Percentiles rank a stretch among this genome's conserved stretches.
Evolutionary conservation across 2,113 vertebrate species (phyloP).

Genomic region (Blennius ocellaris): DNA sequence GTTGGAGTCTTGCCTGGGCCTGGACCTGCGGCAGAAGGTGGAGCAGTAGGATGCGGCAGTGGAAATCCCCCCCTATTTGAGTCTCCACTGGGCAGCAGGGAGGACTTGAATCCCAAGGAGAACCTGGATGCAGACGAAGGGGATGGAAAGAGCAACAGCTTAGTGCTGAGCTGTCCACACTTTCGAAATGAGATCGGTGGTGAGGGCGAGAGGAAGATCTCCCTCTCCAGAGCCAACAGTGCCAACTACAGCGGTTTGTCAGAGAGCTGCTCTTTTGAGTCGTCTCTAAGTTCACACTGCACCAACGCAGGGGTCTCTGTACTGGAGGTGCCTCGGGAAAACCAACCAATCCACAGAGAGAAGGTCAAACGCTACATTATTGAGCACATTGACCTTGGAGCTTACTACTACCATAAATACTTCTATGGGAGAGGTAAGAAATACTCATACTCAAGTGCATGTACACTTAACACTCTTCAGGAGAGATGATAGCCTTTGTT

Average conservation of each 20-base stretch:
- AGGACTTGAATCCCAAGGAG: constrained; percentile 95
- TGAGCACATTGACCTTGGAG: constrained; percentile 96
- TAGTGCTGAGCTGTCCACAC: constrained; percentile 91
- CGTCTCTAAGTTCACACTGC: constrained; percentile 95
- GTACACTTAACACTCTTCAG: neutral
- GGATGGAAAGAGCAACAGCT: constrained; percentile 94
- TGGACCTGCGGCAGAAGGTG: constrained; percentile 45
- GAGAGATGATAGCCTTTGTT: constrained; percentile 15
- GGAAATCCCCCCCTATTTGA: constrained; percentile 83
- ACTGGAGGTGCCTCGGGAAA: constrained; percentile 94
- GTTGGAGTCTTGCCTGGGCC: constrained; percentile 30
- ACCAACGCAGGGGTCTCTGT: constrained; percentile 98
- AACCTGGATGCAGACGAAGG: constrained; percentile 94
- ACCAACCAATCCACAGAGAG: constrained; percentile 94
- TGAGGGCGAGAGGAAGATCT: constrained; percentile 93
- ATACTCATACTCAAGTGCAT: neutral
- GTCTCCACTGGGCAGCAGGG: constrained; percentile 92
- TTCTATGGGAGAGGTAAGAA: constrained; percentile 96
- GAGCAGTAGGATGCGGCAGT: constrained; percentile 60
- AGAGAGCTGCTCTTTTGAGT: constrained; percentile 96
- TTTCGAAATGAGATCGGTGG: constrained; percentile 97
- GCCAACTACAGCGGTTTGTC: constrained; percentile 85
- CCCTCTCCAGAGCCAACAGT: constrained; percentile 91
- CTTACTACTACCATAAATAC: constrained; percentile 97
- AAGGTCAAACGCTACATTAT: constrained; percentile 98